Base-by-base conservation (phyloP, 2,113 vertebrate genomes). In the Calonectris borealis region DNA sequence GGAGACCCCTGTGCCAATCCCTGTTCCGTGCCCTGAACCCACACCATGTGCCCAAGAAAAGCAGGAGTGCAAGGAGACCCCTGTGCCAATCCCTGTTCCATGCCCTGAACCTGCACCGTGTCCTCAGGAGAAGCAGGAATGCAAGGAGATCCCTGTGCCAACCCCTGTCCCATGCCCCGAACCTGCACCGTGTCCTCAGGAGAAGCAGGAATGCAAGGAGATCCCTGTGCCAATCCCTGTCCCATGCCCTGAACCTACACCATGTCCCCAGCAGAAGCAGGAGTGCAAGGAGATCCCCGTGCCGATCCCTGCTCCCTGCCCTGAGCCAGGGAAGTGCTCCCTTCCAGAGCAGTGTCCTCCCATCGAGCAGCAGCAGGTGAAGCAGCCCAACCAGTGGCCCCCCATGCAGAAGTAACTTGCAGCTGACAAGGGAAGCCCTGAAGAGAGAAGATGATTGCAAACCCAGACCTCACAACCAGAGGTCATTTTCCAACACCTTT, bases 321-420 rank as follows among this genome's bases (percentile, higher is more conserved):
- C 73, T 3, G 88, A 90, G 20, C 88, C 58, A 1, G 66, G 18
- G 76, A 48, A 95, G 62, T 36, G n/a, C 77, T 89, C 46, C 44
- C 85, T 78, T 42, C 80, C 86, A 1, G 77, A 83, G 34, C 69
- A 95, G n/a, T 31, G 48, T 66, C 89, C 93, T n/a, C 60, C 91
- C 48, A 9, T 93, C 2, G 88, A 96, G 90, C 96, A 96, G 86
- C 95, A 95, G 51, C 95, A 86, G 80, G 69, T 93, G 68, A 86
- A 96, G 21, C 93, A 96, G 88, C 71, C 80, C 27, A 55, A 14
- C 91, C 93, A 61, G 34, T 96, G 94, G 95, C 95, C 94, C 2
- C 86, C 73, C 7, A 7, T 3, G 27, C 93, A 96, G 90, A 91
- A 97, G 17, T 97, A 95, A 92, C 44, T 55, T 6, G 12, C 61